Conservation (phyloP, 64 coral and sea anemone species). For the Cladopsammia gracilis region DNA sequence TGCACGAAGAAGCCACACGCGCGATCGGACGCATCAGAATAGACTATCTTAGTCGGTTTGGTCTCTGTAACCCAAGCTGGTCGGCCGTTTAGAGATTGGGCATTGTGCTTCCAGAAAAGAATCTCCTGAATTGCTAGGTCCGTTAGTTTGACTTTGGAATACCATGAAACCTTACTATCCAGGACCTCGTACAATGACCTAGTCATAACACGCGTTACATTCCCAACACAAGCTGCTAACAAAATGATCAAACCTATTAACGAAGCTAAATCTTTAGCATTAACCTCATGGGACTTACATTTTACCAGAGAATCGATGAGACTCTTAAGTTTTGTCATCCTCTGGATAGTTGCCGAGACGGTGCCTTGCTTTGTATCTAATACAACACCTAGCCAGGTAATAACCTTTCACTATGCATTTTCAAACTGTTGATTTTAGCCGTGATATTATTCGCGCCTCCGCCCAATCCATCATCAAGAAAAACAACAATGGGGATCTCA, state of each 20-base stretch:
- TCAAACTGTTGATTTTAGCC: slow-evolving; percentile 47
- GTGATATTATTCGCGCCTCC: neutral
- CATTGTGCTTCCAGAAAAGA: slow-evolving; percentile 26
- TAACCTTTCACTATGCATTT: slow-evolving; percentile 34
- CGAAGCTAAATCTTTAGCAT: neutral
- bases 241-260: slow-evolving; percentile 2
- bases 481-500: slow-evolving; percentile 44
- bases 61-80: neutral
- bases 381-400: slow-evolving; percentile 13
- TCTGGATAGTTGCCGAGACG: neutral
- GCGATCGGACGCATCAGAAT: slow-evolving; percentile 16
- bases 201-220: slow-evolving; percentile 1
- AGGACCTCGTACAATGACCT: neutral
- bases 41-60: slow-evolving; percentile 7
- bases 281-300: neutral
- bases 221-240: neutral
- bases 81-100: neutral
- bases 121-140: neutral
- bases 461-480: slow-evolving; percentile 59
- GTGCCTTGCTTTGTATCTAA: neutral
- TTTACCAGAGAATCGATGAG: neutral
- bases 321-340: neutral
- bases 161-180: neutral
- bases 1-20: slow-evolving; percentile 34
- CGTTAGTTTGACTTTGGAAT: neutral